Evolutionary conservation across 2,113 vertebrate genomes (phyloP), one percentile per base, ranked within the genome.

Genomic region (Corythaeola cristata): DNA sequence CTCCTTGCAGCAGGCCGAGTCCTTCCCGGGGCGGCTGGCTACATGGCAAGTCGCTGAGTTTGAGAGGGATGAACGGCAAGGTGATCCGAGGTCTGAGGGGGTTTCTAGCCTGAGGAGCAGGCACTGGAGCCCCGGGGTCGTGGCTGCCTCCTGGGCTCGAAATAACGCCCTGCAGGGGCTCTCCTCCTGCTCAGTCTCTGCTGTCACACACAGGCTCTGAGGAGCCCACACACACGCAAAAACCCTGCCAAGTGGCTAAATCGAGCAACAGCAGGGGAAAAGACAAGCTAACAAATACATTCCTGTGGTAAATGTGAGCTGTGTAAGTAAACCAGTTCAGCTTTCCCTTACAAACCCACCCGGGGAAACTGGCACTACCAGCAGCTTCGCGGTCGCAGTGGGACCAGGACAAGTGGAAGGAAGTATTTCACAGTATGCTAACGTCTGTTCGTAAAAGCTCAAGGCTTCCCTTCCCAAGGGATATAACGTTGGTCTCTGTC

Each of bases 381-480:
- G 1, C 26, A 27, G 58, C 60, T 1, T 4, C 7, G 47, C 35
- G 5, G 81, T 9, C 28, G 3, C 68, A 0, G 52, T 0, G 72
- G 15, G 59, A 18, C 0, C 9, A 20, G 80, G 37, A 7, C 44
- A 2, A 28, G 24, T 1, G 4, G 4, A 4, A 24, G 8, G 37
- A 26, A 33, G 4, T 0, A 2, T 12, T 1, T 24, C 5, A 0
- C 7, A 0, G 0, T 14, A 8, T 24, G 7, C 32, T 1, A 12
- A 1, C 53, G 5, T 5, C 52, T 23, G 49, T 21, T 9, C 0
- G 3, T 6, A 3, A 9, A 4, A 59, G 49, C 67, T 11, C 41
- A 0, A 2, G 33, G 15, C 30, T 23, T 17, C n/a, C 16, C 16
- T 37, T 24, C 53, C 44, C 30, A 10, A 11, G 16, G 49, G 39